Evolutionary conservation across 2,797 vertebrate genomes (phyloP), one percentile per base, ranked within the genome.

Genomic region (Paedocypris micromegethes): DNA sequence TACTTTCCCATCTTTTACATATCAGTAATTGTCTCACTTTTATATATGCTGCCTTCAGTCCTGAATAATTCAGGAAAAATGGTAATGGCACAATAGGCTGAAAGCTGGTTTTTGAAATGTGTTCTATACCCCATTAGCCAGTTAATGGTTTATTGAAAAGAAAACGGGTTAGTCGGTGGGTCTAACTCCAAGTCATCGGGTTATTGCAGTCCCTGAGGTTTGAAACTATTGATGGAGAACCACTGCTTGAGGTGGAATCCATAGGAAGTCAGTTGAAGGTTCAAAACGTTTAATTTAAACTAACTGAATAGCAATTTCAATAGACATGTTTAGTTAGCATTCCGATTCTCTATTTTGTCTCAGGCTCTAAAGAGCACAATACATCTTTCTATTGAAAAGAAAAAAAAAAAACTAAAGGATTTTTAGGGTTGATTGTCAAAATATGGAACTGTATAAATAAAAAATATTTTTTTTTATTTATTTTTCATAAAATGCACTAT

Each of bases 91-190:
- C 6, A 56, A 58, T 58, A 59, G 64, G 68, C n/a, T 64, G 53
- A 70, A 58, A 64, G 58, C 45, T 39, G 48, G 58, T 69, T 46
- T 41, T 68, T 9, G 42, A 75, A 65, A 71, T 52, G 69, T 72
- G 37, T 72, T 65, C 72, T 72, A 52, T 61, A 49, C 75, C 68
- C 70, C 73, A 72, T 78, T 77, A 48, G 55, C 64, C 8, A 47
- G 6, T 9, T 45, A 64, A 73, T 70, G 62, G 66, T 58, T 74
- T 69, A 68, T 74, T 68, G 62, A 51, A 73, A 76, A 46, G 64
- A 67, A 74, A 73, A 74, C 72, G 54, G 72, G 74, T 76, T 65
- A 63, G 69, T 61, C 64, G 53, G 43, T 47, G 49, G 64, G 61
- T 43, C 46, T 51, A 23, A 23, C 75, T 55, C n/a, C 9, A 40